Conservation (phyloP, 2,797 vertebrate genomes). For the Channallabes apus region DNA sequence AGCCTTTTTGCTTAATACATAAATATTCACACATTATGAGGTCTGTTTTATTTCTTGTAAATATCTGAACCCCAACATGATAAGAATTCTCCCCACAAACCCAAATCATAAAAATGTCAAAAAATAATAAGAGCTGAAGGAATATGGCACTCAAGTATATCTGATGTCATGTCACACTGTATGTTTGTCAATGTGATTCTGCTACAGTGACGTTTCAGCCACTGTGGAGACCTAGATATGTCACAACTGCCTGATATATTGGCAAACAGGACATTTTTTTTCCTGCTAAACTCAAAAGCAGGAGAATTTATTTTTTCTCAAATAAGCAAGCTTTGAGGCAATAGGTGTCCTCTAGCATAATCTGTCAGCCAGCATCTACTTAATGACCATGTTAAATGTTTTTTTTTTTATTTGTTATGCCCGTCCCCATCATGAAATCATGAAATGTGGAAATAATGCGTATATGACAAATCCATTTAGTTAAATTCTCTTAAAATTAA, state of each 20-base stretch:
- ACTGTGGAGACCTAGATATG: conserved; percentile 53
- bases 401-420: neutral
- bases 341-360: conserved; percentile 11
- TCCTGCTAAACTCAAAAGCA: conserved; percentile 24
- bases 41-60: neutral
- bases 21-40: neutral
- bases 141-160: neutral
- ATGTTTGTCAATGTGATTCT: conserved; percentile 10
- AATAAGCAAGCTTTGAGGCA: conserved; percentile 24
- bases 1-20: neutral
- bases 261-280: conserved; percentile 40
- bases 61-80: neutral
- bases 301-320: conserved; percentile 23
- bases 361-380: conserved; percentile 46
- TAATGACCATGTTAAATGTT: neutral
- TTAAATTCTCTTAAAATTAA: neutral
- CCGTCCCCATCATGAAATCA: neutral
- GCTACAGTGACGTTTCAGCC: conserved; percentile 36
- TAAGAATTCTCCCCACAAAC: neutral
- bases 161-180: conserved; percentile 26
- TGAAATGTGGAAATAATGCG: neutral
- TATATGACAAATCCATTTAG: neutral
- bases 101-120: neutral
- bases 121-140: neutral
- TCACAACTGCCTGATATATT: conserved; percentile 44